Conservation (phyloP, 2,797 vertebrate species). For the Hippopotamyrus pictus region DNA sequence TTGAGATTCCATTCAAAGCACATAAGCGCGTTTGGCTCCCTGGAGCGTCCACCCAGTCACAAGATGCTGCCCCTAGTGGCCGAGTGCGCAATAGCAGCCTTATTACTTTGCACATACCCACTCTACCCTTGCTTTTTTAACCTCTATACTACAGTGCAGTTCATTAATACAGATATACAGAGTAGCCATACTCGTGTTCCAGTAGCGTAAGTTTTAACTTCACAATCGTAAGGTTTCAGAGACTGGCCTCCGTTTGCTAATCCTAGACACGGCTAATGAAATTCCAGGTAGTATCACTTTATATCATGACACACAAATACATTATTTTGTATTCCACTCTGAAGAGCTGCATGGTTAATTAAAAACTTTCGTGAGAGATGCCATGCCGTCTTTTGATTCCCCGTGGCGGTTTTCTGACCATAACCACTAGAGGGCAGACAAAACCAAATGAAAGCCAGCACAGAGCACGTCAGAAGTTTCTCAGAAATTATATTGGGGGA, state of each 20-base stretch:
- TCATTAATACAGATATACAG: neutral
- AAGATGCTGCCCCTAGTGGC: constrained; percentile 51
- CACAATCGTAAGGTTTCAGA: neutral
- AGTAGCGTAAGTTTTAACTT: neutral
- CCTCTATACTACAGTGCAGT: neutral
- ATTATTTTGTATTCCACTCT: neutral
- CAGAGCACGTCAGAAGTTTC: constrained; percentile 21
- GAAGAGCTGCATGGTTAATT: neutral
- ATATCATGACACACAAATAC: neutral
- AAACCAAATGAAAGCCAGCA: neutral
- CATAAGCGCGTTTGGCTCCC: neutral
- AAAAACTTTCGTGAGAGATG: constrained; percentile 4
- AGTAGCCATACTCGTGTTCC: neutral
- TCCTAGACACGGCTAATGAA: neutral
- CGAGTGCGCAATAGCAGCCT: neutral
- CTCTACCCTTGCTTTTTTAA: neutral
- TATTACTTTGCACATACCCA: neutral
- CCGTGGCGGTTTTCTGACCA: neutral
- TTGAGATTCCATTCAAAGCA: constrained; percentile 33
- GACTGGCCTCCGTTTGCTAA: neutral
- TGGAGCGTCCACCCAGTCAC: constrained; percentile 40
- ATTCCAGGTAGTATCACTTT: neutral
- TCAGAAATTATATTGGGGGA: constrained; percentile 62
- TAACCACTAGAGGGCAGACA: neutral
- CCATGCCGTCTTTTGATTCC: neutral